Conservation (phyloP, 2,797 vertebrate genomes). For the Siniperca obscura region DNA sequence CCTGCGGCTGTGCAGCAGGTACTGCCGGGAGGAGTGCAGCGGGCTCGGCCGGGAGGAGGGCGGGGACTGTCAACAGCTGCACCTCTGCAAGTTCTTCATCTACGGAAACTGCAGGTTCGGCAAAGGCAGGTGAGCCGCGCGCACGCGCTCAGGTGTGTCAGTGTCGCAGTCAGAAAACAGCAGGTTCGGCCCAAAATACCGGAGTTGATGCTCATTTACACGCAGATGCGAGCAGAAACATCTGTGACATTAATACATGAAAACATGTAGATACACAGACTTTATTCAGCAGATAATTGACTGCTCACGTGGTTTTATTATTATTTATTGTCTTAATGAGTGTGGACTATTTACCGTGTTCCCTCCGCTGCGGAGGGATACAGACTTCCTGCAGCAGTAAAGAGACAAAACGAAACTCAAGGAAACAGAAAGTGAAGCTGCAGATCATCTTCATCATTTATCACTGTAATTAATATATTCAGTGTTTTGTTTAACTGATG, state of each 20-base stretch:
- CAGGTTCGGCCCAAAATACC: too few species aligned
- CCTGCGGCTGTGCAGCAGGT: conserved; percentile 85
- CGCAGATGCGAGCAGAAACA: too few species aligned
- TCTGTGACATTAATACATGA: too few species aligned
- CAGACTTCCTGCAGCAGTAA: neutral
- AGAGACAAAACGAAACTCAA: conserved; percentile 31
- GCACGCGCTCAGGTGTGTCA: neutral
- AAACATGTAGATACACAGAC: too few species aligned
- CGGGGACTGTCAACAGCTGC: conserved; percentile 83
- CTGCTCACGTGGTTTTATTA: too few species aligned
- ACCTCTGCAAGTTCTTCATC: conserved; percentile 89
- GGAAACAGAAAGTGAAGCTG: neutral
- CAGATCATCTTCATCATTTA: neutral
- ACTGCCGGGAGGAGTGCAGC: conserved; percentile 64
- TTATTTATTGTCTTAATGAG: neutral
- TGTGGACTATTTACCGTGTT: neutral
- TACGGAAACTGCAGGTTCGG: conserved; percentile 88
- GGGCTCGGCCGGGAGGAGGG: neutral
- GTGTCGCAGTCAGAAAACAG: neutral
- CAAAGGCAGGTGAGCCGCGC: conserved; percentile 67
- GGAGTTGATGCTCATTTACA: too few species aligned
- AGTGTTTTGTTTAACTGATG: too few species aligned
- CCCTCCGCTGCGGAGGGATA: conserved; percentile 9
- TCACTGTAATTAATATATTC: too few species aligned
- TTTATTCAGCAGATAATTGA: too few species aligned